Base-by-base conservation (phyloP, 2,888 invertebrate genomes). In the Andrena camellia region DNA sequence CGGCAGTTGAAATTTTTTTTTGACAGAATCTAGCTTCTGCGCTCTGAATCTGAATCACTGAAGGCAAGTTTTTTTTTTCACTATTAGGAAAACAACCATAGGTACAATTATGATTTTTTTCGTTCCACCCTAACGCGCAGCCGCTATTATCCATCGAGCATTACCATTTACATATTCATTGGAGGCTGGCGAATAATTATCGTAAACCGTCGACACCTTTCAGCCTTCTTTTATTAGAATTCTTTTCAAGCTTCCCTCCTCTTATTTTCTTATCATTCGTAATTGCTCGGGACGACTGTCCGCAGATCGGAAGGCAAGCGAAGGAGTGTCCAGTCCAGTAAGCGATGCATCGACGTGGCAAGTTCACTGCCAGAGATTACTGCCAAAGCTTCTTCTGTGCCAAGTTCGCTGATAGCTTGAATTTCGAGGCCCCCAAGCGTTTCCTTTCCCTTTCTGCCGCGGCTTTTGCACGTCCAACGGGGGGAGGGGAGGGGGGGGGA, bases 381-480 rank as follows among this genome's bases (percentile, higher is more conserved):
- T 52, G 52, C 52, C 67, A 33, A 54, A 33, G 6, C 26, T 4
- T 13, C 31, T 13, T 7, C 33, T 0, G 52, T 33, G 67, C 33
- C 67, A 67, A 67, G 20, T 2, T 52, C n/a, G 10, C 7, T n/a
- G 31, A 52, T 35, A 54, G 62, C 29, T 31, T 5, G 8, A 62
- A 69, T 31, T 76, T 82, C 57, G 31, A 42, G 29, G 8, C 67
- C 8, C 8, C 20, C 2, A 8, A 26, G 0, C 17, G 42, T 52
- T 8, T 26, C 23, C 20, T 23, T 71, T 48, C 13, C 2, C 0
- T 68, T 79, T 84, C 63, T 71, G 33, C 8, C 26, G 33, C 20
- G 23, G 48, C 42, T 20, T 50, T 69, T 10, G 20, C 59, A 63
- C n/a, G 33, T 23, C n/a, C 23, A 29, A 8, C 6, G 8, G 26